phyloP scores from a whole-genome alignment of 2,113 vertebrate genomes.

The Solea solea region DNA sequence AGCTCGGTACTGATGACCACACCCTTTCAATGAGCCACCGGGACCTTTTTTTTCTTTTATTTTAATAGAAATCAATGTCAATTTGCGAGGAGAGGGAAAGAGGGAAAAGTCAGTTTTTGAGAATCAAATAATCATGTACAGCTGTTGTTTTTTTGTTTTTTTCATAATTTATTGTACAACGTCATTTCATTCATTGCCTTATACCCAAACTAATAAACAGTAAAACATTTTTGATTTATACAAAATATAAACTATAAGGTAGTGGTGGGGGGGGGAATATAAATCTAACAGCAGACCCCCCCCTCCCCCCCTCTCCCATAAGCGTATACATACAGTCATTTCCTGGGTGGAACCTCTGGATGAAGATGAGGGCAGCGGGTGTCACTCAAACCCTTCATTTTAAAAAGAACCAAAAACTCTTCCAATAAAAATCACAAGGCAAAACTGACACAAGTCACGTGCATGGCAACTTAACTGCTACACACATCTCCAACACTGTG shows the following conservation, averaged over 20 bases:
- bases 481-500: slow-evolving; percentile 45
- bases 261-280: slow-evolving; percentile 32
- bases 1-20: slow-evolving; percentile 43
- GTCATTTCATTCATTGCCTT: slow-evolving; percentile 60
- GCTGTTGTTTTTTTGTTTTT: slow-evolving; percentile 13
- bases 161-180: slow-evolving; percentile 77
- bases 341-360: slow-evolving; percentile 53
- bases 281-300: slow-evolving; percentile 57
- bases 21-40: slow-evolving; percentile 25
- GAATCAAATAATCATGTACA: too few species aligned
- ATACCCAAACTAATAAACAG: slow-evolving; percentile 70
- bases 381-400: slow-evolving; percentile 70
- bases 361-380: slow-evolving; percentile 36
- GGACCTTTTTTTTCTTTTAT: background rate
- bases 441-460: slow-evolving; percentile 63
- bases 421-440: slow-evolving; percentile 68
- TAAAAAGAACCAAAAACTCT: slow-evolving; percentile 64
- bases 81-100: background rate
- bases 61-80: background rate
- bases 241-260: slow-evolving; percentile 80
- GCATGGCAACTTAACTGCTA: slow-evolving; percentile 46
- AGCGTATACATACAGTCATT: slow-evolving; percentile 57
- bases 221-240: slow-evolving; percentile 75
- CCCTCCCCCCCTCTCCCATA: slow-evolving; percentile 56
- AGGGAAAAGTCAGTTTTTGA: background rate